Evolutionary conservation across 1,140 invertebrate species (phyloP), one percentile per base, ranked within the genome.

Genomic region (Amyelois transitella): DNA sequence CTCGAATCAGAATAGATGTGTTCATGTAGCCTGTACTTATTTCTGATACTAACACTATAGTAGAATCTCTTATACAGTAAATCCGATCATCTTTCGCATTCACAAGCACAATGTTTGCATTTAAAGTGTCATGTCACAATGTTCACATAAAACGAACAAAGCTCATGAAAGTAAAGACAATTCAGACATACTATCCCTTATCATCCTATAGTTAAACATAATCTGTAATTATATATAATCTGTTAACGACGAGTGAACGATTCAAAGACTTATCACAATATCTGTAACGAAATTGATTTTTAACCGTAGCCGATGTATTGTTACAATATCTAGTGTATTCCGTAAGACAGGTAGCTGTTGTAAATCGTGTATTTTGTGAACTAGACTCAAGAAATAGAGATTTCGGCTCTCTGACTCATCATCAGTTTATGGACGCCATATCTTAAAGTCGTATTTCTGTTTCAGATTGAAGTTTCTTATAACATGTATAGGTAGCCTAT

Each of bases 1-100:
- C 56, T 62, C 53, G n/a, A 38, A 38, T 59, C 45, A 66, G 60
- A 69, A 72, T 62, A 69, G 53, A 66, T 77, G 75, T 78, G 75
- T 81, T 81, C 72, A 73, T 69, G 71, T 69, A 62, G 62, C 59
- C 57, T 58, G 45, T 59, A 47, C 32, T 38, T 38, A 38, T 38
- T 38, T 38, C 32, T 14, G 12, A 38, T 64, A 56, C 53, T 62
- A 53, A 66, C 60, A 59, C 25, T 75, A 72, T 52, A 47, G 8
- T 64, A 38, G 43, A 49, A 61, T 55, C n/a, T 38, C 1, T 38
- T 38, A 32, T 14, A 1, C 2, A n/a, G 4, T 4, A 38, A 38
- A 38, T 38, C 17, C 1, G 32, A 14, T 10, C 17, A 32, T 4
- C 25, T 32, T 3, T 38, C 38, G 47, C 38, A 21, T 48, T 60